A percentile compares a stretch with the other conserved stretches of the same genome.
Evolutionary conservation across 2,797 vertebrate species (phyloP).

Genomic region (Artibeus lituratus): DNA sequence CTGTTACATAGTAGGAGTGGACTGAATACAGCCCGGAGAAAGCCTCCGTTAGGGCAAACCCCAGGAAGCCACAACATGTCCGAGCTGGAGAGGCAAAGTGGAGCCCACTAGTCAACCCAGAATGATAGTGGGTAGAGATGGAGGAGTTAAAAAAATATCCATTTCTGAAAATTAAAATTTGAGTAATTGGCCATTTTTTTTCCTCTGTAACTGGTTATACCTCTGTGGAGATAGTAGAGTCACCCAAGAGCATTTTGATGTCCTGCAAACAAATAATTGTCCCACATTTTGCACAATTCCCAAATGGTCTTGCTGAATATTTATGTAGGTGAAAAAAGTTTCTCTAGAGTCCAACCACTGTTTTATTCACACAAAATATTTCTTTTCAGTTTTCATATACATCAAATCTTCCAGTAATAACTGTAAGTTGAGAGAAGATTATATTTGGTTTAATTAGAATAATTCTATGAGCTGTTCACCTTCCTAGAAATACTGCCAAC

Average conservation of each 20-base stretch:
- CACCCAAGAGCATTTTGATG: background rate
- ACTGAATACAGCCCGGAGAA: background rate
- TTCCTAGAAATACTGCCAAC: background rate
- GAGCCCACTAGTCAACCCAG: background rate
- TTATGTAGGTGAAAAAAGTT: background rate
- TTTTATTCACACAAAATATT: slow-evolving; percentile 2
- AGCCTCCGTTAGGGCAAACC: background rate
- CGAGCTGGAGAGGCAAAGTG: background rate
- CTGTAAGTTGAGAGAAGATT: background rate
- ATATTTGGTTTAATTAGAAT: background rate
- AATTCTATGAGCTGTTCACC: background rate
- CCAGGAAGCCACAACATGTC: background rate
- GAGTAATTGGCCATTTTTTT: background rate
- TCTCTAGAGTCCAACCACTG: background rate
- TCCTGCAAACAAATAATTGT: background rate
- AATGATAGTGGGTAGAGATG: background rate
- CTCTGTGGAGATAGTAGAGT: background rate
- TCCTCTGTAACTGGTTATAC: background rate
- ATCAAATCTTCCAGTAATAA: background rate
- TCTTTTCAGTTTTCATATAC: background rate
- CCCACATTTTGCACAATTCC: background rate
- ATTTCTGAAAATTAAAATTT: background rate
- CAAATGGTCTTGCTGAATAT: background rate
- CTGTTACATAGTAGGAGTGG: background rate
- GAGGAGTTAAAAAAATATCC: background rate